These are phyloP conservation scores for Ametastegia equiseti DNA, from an alignment of 2,888 invertebrate genomes.

Conservation along the genomic window DNA sequence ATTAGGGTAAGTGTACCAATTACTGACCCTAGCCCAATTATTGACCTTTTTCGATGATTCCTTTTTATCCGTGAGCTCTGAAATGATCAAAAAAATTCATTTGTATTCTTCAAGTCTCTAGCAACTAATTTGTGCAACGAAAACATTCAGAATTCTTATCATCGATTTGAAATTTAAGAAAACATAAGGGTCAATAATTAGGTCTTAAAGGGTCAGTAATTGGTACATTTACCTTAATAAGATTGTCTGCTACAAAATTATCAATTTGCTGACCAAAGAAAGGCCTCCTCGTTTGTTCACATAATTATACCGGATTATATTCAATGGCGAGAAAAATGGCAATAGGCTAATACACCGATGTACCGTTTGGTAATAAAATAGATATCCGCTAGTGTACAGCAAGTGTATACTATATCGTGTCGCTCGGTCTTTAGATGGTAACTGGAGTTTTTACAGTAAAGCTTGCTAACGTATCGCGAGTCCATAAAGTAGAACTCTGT, in stretches of 20 bases:
- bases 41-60: no score
- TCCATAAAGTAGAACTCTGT: constrained; percentile 30
- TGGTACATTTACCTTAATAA: constrained; percentile 7
- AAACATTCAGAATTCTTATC: no score
- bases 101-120: no score
- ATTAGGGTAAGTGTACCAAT: no score
- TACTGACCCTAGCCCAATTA: no score
- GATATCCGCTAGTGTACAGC: background rate
- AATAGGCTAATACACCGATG: background rate
- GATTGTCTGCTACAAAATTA: background rate
- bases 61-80: no score
- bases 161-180: no score
- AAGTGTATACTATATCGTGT: background rate
- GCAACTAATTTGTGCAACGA: no score
- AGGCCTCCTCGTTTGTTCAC: constrained; percentile 11
- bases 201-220: no score
- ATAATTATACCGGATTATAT: constrained; percentile 7
- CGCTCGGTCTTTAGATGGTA: constrained; percentile 11
- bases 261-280: constrained; percentile 3
- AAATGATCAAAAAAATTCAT: no score
- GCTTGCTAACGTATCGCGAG: constrained; percentile 35
- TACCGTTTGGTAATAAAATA: constrained; percentile 38
- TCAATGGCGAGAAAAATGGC: constrained; percentile 24
- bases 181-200: no score
- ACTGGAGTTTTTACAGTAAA: background rate